Conservation (phyloP, 2,888 invertebrate species). For the Pherbina coryleti region DNA sequence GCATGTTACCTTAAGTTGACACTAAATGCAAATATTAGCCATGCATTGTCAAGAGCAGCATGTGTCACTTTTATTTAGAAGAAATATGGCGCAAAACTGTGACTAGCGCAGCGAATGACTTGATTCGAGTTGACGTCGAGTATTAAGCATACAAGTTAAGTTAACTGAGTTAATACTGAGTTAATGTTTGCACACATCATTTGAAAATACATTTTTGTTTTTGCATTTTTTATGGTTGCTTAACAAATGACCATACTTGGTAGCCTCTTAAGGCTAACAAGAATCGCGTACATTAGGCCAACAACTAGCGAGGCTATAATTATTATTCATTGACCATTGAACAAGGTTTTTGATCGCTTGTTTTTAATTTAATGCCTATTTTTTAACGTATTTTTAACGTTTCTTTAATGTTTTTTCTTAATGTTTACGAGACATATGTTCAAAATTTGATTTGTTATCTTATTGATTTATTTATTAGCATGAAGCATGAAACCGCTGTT, state of each 20-base stretch:
- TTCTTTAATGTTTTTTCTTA: too few species aligned
- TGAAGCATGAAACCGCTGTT: too few species aligned
- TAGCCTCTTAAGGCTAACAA: not conserved
- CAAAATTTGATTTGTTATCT: too few species aligned
- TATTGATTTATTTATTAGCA: too few species aligned
- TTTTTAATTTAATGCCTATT: too few species aligned
- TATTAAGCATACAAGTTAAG: not conserved
- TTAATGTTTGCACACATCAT: not conserved
- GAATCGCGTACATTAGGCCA: not conserved
- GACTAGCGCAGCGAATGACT: slow-evolving; percentile 18
- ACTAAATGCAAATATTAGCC: slow-evolving; percentile 26
- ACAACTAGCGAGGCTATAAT: not conserved
- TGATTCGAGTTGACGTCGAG: slow-evolving; percentile 12
- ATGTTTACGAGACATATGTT: too few species aligned
- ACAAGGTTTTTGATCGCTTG: not conserved
- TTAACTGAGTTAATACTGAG: not conserved
- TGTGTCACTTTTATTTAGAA: slow-evolving; percentile 25
- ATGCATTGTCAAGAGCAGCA: slow-evolving; percentile 32
- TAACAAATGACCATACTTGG: not conserved
- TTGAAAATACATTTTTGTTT: not conserved
- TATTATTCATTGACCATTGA: not conserved
- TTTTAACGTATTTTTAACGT: too few species aligned
- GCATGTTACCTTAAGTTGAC: not conserved
- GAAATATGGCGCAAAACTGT: not conserved
- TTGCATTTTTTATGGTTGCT: not conserved